phyloP scores from a whole-genome alignment of 2,888 invertebrate genomes.

The Dioctria linearis region DNA sequence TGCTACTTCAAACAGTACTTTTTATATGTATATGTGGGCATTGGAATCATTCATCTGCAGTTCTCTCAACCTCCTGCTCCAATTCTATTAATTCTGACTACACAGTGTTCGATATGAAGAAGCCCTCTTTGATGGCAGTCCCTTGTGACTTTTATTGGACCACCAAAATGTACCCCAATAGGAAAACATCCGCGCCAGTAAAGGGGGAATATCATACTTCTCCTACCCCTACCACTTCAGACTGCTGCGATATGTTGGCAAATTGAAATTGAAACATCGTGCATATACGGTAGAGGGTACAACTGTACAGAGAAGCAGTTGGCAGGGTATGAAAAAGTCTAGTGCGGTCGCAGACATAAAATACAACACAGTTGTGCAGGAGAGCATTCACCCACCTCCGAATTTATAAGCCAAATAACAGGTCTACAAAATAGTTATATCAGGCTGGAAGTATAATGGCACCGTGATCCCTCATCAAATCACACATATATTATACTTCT shows the following conservation, averaged over 20 bases:
- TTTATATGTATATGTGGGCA: neutral
- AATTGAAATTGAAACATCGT: neutral
- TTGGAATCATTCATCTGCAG: neutral
- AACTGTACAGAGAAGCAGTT: neutral
- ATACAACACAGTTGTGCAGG: neutral
- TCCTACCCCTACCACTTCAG: neutral
- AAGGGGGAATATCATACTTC: neutral
- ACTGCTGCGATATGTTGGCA: neutral
- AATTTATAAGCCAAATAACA: neutral
- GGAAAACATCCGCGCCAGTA: neutral
- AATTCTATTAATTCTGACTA: slow-evolving; percentile 51
- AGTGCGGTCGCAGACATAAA: neutral
- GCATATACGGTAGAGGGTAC: too few species aligned
- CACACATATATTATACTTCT: slow-evolving; percentile 26
- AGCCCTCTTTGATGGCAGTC: slow-evolving; percentile 33
- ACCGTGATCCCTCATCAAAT: slow-evolving; percentile 33
- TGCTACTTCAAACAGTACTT: slow-evolving; percentile 11
- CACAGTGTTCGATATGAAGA: neutral
- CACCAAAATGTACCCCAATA: slow-evolving; percentile 1
- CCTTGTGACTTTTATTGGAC: slow-evolving; percentile 36
- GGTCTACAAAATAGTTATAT: neutral
- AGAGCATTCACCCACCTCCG: neutral
- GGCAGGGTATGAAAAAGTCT: neutral
- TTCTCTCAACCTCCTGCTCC: slow-evolving; percentile 16
- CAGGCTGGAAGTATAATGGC: neutral